phyloP scores from a whole-genome alignment of 2,797 vertebrate genomes.

The Sebastes iracundus region DNA sequence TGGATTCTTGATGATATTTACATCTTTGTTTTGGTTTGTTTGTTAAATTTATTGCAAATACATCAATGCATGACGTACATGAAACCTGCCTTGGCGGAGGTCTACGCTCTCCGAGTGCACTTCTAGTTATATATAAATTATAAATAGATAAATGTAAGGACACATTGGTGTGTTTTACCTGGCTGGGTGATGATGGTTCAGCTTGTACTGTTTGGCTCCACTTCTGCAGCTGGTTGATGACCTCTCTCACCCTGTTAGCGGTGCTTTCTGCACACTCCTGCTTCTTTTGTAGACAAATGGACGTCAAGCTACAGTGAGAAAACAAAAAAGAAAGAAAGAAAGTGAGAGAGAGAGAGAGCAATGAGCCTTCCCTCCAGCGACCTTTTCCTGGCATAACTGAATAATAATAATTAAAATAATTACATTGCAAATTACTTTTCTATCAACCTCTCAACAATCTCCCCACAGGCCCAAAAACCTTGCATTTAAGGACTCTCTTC shows the following conservation, averaged over 20 bases:
- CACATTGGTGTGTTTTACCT: slow-evolving; percentile 38
- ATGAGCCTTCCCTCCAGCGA: too few species aligned
- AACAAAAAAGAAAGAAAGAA: background rate
- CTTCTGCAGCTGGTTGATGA: slow-evolving; percentile 38
- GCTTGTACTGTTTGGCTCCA: slow-evolving; percentile 34
- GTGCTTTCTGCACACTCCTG: slow-evolving; percentile 22
- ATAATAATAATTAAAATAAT: background rate
- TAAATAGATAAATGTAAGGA: background rate
- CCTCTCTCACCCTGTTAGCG: background rate
- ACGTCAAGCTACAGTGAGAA: slow-evolving; percentile 26
- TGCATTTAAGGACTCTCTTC: background rate
- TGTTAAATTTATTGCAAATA: background rate
- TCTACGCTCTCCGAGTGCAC: too few species aligned
- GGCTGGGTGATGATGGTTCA: slow-evolving; percentile 15
- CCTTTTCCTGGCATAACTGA: too few species aligned
- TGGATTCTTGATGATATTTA: background rate
- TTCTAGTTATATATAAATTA: background rate
- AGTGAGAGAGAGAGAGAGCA: background rate
- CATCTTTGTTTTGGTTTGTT: background rate
- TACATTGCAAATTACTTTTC: background rate
- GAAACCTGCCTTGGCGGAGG: too few species aligned
- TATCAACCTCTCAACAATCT: background rate
- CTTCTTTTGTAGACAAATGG: slow-evolving; percentile 17
- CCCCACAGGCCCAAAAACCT: rapidly evolving
- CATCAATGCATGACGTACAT: too few species aligned